phyloP scores from a whole-genome alignment of 1,140 invertebrate species.

The Hyles vespertilio region DNA sequence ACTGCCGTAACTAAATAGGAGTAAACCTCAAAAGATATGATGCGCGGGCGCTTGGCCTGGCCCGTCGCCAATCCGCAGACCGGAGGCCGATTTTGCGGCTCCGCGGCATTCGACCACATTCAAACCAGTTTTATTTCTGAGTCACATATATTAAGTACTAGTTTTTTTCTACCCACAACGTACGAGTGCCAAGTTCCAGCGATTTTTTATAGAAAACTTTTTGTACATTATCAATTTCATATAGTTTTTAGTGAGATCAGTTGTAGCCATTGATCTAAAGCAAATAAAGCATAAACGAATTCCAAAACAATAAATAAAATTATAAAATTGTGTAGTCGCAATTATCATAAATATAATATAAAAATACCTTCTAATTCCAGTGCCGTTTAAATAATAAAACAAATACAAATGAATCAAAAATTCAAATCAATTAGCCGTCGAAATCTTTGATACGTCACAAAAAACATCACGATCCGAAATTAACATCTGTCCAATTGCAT shows the following conservation, averaged over 20 bases:
- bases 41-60: slow-evolving; percentile 46
- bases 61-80: slow-evolving; percentile 44
- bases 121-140: slow-evolving; percentile 49
- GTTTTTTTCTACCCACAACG: slow-evolving; percentile 4
- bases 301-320: too few species aligned
- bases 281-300: too few species aligned
- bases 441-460: too few species aligned
- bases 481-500: slow-evolving; percentile 39
- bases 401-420: neutral
- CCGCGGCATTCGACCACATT: slow-evolving; percentile 58
- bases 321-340: too few species aligned
- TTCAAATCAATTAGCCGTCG: neutral
- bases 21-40: neutral
- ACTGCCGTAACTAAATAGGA: too few species aligned
- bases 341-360: too few species aligned
- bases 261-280: too few species aligned
- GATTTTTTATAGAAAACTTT: neutral
- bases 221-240: too few species aligned
- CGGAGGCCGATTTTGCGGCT: slow-evolving; percentile 52
- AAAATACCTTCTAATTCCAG: too few species aligned
- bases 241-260: too few species aligned
- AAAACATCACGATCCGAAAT: slow-evolving; percentile 6
- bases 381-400: neutral
- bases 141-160: slow-evolving; percentile 22
- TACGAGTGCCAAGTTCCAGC: neutral